Conservation (phyloP, 2,113 vertebrate genomes). For the Melanerpes aurifrons region DNA sequence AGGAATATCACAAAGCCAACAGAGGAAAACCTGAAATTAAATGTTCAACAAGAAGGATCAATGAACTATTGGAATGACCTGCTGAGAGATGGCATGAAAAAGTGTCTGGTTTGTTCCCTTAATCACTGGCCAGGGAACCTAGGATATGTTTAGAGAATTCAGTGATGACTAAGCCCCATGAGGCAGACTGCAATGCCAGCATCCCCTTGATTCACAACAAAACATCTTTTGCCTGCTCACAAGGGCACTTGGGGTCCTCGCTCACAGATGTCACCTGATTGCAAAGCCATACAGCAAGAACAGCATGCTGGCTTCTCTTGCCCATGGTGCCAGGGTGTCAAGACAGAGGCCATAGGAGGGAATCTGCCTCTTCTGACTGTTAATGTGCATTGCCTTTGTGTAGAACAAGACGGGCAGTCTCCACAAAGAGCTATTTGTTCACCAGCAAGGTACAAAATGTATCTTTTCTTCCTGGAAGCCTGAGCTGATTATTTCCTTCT, state of each 20-base stretch:
- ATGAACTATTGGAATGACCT: neutral
- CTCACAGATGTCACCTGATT: neutral
- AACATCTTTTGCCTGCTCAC: neutral
- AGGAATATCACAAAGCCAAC: neutral
- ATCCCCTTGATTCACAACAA: neutral
- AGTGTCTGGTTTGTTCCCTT: neutral
- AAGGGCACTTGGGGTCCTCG: neutral
- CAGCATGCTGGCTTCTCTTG: neutral
- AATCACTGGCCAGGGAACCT: neutral
- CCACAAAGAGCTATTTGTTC: neutral
- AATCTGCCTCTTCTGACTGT: neutral
- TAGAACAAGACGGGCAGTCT: neutral
- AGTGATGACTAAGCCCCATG: neutral
- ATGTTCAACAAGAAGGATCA: neutral
- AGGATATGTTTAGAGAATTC: neutral
- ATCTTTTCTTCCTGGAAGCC: neutral
- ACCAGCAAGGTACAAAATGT: neutral
- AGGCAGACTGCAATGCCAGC: neutral
- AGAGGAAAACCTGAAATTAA: neutral
- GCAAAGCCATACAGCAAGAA: neutral
- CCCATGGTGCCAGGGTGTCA: rapidly evolving
- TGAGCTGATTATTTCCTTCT: neutral
- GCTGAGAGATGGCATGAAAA: neutral
- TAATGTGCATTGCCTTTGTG: neutral
- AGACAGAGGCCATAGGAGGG: neutral